A percentile compares a stretch with the other conserved stretches of the same genome.
phyloP scores from a whole-genome alignment of 2,888 invertebrate species.

The Sinopyrophorus schimmeli region DNA sequence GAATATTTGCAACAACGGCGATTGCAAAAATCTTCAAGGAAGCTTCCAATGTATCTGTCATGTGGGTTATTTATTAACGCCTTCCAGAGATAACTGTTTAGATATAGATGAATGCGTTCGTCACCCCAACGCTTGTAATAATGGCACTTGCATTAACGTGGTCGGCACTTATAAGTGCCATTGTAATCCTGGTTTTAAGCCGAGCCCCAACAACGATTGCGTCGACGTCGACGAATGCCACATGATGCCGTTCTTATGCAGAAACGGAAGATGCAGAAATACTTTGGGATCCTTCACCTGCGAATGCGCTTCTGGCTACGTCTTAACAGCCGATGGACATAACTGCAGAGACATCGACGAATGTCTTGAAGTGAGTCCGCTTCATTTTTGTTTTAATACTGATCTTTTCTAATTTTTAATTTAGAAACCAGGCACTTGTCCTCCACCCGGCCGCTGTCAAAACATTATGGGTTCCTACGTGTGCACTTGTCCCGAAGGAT shows the following conservation, averaged over 20 bases:
- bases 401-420: slow-evolving; percentile 28
- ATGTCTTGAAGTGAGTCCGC: slow-evolving; percentile 65
- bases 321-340: slow-evolving; percentile 71
- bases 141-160: slow-evolving; percentile 74
- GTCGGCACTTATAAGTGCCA: slow-evolving; percentile 73
- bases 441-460: slow-evolving; percentile 66
- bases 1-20: slow-evolving; percentile 73
- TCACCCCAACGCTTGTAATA: slow-evolving; percentile 74
- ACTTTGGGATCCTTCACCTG: slow-evolving; percentile 78
- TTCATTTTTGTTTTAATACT: neutral
- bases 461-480: slow-evolving; percentile 71
- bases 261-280: slow-evolving; percentile 83
- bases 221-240: slow-evolving; percentile 83
- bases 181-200: slow-evolving; percentile 76
- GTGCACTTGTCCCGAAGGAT: slow-evolving; percentile 80
- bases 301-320: slow-evolving; percentile 80
- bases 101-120: slow-evolving; percentile 75
- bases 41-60: slow-evolving; percentile 79
- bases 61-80: slow-evolving; percentile 70
- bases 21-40: slow-evolving; percentile 77
- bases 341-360: slow-evolving; percentile 82
- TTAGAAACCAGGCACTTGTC: slow-evolving; percentile 62
- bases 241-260: slow-evolving; percentile 80
- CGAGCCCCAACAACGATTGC: slow-evolving; percentile 78
- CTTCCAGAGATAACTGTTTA: slow-evolving; percentile 67